Conservation (phyloP, 30 jellyfish, hydroid and myxozoan species). For the Mastigias papua region DNA sequence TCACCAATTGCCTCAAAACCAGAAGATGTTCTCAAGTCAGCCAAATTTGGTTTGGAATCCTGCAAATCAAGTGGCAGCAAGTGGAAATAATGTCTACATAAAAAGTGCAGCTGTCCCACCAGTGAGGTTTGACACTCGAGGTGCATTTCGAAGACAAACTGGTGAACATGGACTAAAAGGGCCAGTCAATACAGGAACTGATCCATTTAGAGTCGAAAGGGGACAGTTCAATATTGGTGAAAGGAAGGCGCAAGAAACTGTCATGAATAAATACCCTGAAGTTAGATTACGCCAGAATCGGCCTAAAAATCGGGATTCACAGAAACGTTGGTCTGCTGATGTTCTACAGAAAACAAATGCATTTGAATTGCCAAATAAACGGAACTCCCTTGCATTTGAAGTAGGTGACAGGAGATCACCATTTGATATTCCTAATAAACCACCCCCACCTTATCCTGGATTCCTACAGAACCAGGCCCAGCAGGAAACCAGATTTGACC, state of each 20-base stretch:
- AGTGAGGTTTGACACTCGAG: slow-evolving; percentile 36
- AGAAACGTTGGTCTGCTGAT: slow-evolving; percentile 98
- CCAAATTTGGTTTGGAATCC: slow-evolving; percentile 22
- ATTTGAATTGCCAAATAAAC: slow-evolving; percentile 63
- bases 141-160: slow-evolving; percentile 45
- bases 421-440: slow-evolving; percentile 81
- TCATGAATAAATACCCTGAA: slow-evolving; percentile 56
- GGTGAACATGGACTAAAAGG: slow-evolving; percentile 18
- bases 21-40: slow-evolving; percentile 26
- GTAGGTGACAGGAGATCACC: slow-evolving; percentile 56
- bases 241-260: slow-evolving; percentile 49
- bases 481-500: slow-evolving; percentile 35
- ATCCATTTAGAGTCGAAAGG: slow-evolving; percentile 62
- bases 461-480: slow-evolving; percentile 16
- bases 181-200: slow-evolving; percentile 16
- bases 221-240: slow-evolving; percentile 51
- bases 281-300: slow-evolving; percentile 86
- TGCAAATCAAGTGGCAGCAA: slow-evolving; percentile 4
- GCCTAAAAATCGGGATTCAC: slow-evolving; percentile 63
- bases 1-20: slow-evolving; percentile 23
- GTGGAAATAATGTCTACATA: slow-evolving; percentile 49
- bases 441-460: slow-evolving; percentile 99
- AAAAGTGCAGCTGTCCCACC: slow-evolving; percentile 62
- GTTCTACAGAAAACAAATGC: slow-evolving; percentile 71
- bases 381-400: slow-evolving; percentile 80